These are phyloP conservation scores for Enteromius argenteus DNA, from an alignment of 2,797 vertebrate genomes.

Conservation along the genomic window DNA sequence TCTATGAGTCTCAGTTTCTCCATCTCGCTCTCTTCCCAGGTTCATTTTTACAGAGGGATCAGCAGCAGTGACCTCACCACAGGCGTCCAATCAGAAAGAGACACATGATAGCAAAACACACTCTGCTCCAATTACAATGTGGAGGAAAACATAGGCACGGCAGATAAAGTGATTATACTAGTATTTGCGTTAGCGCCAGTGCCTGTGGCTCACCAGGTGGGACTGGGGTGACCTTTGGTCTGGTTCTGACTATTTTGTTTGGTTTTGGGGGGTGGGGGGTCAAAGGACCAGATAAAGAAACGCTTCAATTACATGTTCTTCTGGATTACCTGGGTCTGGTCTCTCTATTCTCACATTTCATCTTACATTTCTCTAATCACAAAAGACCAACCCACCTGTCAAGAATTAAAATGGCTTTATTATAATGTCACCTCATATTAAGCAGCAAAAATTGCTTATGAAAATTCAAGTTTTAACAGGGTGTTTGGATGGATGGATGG, in stretches of 20 bases:
- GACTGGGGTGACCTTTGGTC: constrained; percentile 52
- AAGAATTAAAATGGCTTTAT: constrained; percentile 32
- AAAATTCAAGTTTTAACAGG: neutral
- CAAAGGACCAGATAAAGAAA: constrained; percentile 40
- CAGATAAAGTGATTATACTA: constrained; percentile 56
- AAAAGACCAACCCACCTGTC: constrained; percentile 26
- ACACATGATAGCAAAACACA: constrained; percentile 68
- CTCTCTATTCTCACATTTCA: constrained; percentile 22
- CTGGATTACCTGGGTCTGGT: constrained; percentile 1
- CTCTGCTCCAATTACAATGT: constrained; percentile 67
- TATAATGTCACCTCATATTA: constrained; percentile 28
- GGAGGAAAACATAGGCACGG: constrained; percentile 50
- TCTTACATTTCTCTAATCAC: constrained; percentile 20
- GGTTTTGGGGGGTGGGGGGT: constrained; percentile 20
- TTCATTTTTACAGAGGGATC: constrained; percentile 58
- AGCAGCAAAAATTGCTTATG: neutral
- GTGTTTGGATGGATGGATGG: neutral
- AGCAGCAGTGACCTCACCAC: constrained; percentile 65
- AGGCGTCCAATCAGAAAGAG: constrained; percentile 65
- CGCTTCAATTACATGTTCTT: constrained; percentile 32
- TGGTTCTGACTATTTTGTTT: constrained; percentile 36
- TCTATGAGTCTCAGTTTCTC: constrained; percentile 57
- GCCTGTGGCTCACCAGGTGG: constrained; percentile 54
- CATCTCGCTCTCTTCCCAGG: constrained; percentile 54
- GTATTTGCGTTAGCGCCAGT: constrained; percentile 56